Percentiles rank a stretch among this genome's conserved stretches.
Evolutionary conservation across 2,797 vertebrate species (phyloP).

Genomic region (Champsocephalus esox): DNA sequence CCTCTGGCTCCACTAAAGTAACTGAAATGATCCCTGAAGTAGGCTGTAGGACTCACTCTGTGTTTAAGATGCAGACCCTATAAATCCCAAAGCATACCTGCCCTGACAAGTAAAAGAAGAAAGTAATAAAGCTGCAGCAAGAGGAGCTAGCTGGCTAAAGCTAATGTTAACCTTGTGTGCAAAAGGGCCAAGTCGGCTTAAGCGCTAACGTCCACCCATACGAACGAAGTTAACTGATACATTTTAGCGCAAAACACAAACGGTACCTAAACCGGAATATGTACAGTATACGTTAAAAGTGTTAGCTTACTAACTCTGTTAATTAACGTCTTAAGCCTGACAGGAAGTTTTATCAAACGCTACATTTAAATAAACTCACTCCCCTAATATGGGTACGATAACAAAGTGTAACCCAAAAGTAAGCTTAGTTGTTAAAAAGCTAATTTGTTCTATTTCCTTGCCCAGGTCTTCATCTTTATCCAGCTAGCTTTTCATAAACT

Average conservation of each 20-base stretch:
- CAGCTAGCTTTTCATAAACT: constrained; percentile 59
- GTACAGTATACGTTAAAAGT: constrained; percentile 54
- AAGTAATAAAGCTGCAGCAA: constrained; percentile 59
- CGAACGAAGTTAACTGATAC: constrained; percentile 3
- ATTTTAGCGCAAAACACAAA: constrained; percentile 16
- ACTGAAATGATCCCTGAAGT: constrained; percentile 50
- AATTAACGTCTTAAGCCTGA: constrained; percentile 28
- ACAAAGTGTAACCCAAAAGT: constrained; percentile 3
- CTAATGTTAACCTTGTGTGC: constrained; percentile 78
- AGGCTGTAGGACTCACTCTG: constrained; percentile 14
- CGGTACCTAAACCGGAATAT: constrained; percentile 33
- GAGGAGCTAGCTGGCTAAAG: constrained; percentile 71
- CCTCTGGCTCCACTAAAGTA: constrained; percentile 31
- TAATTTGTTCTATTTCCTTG: constrained; percentile 24
- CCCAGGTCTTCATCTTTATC: constrained; percentile 41
- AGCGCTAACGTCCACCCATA: constrained; percentile 30
- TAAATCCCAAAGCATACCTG: constrained; percentile 61
- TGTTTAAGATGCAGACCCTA: constrained; percentile 31
- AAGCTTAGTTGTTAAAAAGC: constrained; percentile 11
- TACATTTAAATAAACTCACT: constrained; percentile 26
- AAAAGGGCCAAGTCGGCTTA: constrained; percentile 42
- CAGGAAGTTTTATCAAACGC: constrained; percentile 53
- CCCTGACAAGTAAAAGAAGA: constrained; percentile 60
- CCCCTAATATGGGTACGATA: background rate
- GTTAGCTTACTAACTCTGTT: constrained; percentile 48